These are phyloP conservation scores for Leuctra nigra DNA, from an alignment of 2,888 invertebrate genomes.

Conservation along the genomic window DNA sequence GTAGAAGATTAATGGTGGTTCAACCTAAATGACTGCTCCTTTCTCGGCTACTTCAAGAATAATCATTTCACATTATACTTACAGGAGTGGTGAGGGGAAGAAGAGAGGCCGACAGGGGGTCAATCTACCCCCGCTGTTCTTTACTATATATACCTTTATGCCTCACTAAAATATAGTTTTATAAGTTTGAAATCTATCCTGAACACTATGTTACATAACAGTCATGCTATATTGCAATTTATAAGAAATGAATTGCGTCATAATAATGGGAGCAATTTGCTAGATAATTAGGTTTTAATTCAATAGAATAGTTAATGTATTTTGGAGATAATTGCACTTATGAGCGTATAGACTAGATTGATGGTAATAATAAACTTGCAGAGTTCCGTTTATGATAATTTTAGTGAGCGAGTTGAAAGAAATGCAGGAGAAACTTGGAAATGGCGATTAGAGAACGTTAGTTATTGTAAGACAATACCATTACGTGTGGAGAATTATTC, in stretches of 20 bases:
- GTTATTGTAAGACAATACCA: too few relatives aligned
- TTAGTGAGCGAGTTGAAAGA: too few relatives aligned
- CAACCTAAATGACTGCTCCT: conserved; percentile 17
- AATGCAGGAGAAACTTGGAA: too few relatives aligned
- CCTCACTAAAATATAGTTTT: conserved; percentile 9
- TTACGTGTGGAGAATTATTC: too few relatives aligned
- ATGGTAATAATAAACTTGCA: too few relatives aligned
- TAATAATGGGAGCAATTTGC: conserved; percentile 1
- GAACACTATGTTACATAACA: background rate
- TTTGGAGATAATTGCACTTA: too few relatives aligned
- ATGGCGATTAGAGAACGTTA: too few relatives aligned
- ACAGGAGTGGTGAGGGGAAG: background rate
- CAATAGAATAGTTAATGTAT: background rate
- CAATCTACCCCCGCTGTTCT: conserved; percentile 13
- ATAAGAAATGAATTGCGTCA: background rate
- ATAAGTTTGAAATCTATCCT: conserved; percentile 10
- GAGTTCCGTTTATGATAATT: too few relatives aligned
- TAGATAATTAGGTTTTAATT: conserved; percentile 4
- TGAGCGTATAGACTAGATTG: too few relatives aligned
- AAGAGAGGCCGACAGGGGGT: background rate
- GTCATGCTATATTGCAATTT: conserved; percentile 9
- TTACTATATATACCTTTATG: background rate
- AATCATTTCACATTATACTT: conserved; percentile 8
- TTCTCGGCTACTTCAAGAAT: conserved; percentile 20
- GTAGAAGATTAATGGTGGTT: conserved; percentile 16